Conservation (phyloP, 1,140 invertebrate species). For the Cotesia typhae region DNA sequence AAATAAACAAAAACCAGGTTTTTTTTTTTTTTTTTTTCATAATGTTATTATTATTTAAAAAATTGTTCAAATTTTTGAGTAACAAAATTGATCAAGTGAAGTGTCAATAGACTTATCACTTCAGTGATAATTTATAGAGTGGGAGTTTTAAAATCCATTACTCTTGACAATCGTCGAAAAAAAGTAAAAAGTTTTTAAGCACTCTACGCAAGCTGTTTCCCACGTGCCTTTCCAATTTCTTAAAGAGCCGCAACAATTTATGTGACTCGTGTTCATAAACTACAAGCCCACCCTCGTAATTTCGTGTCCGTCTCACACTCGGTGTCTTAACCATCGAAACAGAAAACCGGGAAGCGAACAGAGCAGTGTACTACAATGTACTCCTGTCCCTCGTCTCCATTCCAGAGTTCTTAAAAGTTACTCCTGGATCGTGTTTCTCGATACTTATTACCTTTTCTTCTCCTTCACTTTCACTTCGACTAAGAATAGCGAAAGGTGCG, state of each 20-base stretch:
- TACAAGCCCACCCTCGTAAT: conserved; percentile 49
- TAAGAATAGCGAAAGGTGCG: conserved; percentile 25
- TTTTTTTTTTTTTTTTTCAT: too few species aligned
- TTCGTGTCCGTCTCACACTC: conserved; percentile 25
- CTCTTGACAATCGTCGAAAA: conserved; percentile 15
- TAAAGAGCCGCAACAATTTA: conserved; percentile 68
- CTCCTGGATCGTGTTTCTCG: conserved; percentile 56
- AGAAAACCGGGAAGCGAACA: conserved; percentile 1
- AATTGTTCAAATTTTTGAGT: too few species aligned
- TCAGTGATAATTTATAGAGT: conserved; percentile 10
- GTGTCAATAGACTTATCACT: not conserved
- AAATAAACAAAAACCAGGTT: too few species aligned
- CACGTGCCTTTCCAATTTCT: conserved; percentile 64
- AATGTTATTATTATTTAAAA: too few species aligned
- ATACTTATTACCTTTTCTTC: conserved; percentile 63
- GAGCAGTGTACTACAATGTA: too few species aligned
- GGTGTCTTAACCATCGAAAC: conserved; percentile 29
- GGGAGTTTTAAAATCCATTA: conserved; percentile 13
- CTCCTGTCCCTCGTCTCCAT: conserved; percentile 18
- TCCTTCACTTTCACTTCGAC: too few species aligned
- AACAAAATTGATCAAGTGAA: too few species aligned
- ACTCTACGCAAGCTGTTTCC: conserved; percentile 64
- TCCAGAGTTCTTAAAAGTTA: conserved; percentile 61
- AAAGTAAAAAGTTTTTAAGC: conserved; percentile 60
- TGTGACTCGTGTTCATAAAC: conserved; percentile 67